phyloP scores from a whole-genome alignment of 2,888 invertebrate genomes.

The Catocala nupta region DNA sequence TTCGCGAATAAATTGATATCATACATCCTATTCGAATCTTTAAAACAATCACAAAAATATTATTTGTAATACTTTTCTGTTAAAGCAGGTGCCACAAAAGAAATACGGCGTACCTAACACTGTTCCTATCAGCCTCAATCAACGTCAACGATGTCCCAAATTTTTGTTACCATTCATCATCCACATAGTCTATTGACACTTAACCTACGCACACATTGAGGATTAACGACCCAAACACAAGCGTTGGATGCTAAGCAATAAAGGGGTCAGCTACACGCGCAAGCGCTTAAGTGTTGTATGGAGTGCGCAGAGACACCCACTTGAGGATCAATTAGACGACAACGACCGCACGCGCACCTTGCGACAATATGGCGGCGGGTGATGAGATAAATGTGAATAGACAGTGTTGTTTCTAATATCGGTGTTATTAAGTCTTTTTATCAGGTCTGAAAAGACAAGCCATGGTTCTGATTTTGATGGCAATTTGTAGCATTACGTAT shows the following conservation, averaged over 20 bases:
- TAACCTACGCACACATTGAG: conserved; percentile 36
- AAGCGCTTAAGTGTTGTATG: conserved; percentile 24
- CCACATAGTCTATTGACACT: conserved; percentile 22
- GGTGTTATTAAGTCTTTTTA: too few species aligned
- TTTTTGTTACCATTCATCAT: conserved; percentile 22
- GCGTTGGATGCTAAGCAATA: conserved; percentile 53
- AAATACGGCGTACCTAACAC: conserved; percentile 3
- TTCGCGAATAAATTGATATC: too few species aligned
- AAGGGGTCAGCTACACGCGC: conserved; percentile 46
- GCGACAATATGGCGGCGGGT: conserved; percentile 21
- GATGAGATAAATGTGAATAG: background rate
- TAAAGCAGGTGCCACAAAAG: background rate
- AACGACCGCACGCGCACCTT: conserved; percentile 49
- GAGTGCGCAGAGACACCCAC: conserved; percentile 41
- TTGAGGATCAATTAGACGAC: conserved; percentile 38
- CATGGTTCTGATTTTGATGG: too few species aligned
- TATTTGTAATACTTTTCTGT: conserved; percentile 1
- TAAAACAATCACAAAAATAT: too few species aligned
- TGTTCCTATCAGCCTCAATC: conserved; percentile 7
- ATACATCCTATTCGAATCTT: too few species aligned
- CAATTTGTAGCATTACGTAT: too few species aligned
- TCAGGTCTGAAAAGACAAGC: too few species aligned
- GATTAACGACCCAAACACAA: conserved; percentile 47
- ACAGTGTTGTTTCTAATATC: too few species aligned
- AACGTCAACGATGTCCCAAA: conserved; percentile 15